Conservation (phyloP, 2,113 vertebrate species). For the Leuciscus idus region DNA sequence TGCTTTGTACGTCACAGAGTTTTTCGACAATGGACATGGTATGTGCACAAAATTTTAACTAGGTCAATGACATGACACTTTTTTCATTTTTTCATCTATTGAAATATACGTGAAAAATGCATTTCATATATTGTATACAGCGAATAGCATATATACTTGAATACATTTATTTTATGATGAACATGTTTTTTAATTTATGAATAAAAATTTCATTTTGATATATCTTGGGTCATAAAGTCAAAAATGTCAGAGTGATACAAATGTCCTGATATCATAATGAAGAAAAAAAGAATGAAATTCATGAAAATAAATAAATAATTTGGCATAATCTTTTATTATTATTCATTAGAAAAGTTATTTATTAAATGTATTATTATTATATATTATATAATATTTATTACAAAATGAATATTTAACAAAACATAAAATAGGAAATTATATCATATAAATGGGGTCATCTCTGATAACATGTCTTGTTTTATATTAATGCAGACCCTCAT, state of each 20-base stretch:
- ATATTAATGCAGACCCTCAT: background rate
- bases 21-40: slow-evolving; percentile 94
- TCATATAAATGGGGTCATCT: background rate
- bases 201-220: background rate
- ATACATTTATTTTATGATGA: background rate
- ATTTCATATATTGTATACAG: background rate
- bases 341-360: background rate
- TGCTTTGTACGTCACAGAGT: slow-evolving; percentile 92
- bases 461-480: no score
- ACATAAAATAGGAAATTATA: background rate
- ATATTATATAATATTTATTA: background rate
- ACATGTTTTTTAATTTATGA: background rate
- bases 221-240: background rate
- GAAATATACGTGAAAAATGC: no score
- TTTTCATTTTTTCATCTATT: background rate
- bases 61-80: background rate
- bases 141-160: background rate
- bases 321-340: background rate
- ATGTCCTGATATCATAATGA: background rate
- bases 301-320: background rate
- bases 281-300: background rate
- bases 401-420: background rate
- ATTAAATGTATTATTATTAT: no score
- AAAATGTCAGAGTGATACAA: background rate
- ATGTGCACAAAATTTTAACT: background rate